Conservation (phyloP, 1,140 invertebrate genomes). For the Neotoxoptera formosana region DNA sequence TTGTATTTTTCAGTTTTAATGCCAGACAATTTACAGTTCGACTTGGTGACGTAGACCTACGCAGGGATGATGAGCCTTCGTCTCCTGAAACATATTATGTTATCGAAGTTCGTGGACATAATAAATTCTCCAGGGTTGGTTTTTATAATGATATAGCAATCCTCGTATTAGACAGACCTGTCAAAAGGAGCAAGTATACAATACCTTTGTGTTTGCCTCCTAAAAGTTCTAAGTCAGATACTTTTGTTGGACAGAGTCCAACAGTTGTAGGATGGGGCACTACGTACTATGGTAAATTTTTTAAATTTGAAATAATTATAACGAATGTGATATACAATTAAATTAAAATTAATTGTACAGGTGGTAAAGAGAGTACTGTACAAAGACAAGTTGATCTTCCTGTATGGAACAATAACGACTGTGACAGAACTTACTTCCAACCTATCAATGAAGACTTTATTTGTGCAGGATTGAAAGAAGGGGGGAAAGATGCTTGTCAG, state of each 20-base stretch:
- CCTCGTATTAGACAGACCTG: conserved; percentile 76
- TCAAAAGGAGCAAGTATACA: conserved; percentile 81
- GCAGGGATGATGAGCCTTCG: conserved; percentile 81
- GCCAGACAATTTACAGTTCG: conserved; percentile 86
- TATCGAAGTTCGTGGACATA: conserved; percentile 78
- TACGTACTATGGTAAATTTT: conserved; percentile 74
- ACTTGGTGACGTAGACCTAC: conserved; percentile 86
- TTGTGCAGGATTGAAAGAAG: conserved; percentile 88
- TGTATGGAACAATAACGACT: conserved; percentile 90
- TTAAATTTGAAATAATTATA: neutral
- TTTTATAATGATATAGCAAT: conserved; percentile 94
- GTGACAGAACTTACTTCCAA: conserved; percentile 89
- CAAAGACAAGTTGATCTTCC: conserved; percentile 85
- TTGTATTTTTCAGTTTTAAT: conserved; percentile 71
- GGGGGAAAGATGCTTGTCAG: conserved; percentile 92
- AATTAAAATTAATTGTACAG: conserved; percentile 62
- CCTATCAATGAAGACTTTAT: conserved; percentile 90
- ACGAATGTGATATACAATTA: neutral
- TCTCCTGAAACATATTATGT: conserved; percentile 80
- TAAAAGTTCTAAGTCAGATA: conserved; percentile 67
- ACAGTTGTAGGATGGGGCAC: conserved; percentile 94
- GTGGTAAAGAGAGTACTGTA: conserved; percentile 82
- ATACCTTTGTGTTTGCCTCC: conserved; percentile 87
- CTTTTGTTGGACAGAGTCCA: conserved; percentile 75
- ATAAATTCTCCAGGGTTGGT: conserved; percentile 81